Evolutionary conservation across 2,113 vertebrate genomes (phyloP).

Genomic region (Chloropsis cyanopogon): DNA sequence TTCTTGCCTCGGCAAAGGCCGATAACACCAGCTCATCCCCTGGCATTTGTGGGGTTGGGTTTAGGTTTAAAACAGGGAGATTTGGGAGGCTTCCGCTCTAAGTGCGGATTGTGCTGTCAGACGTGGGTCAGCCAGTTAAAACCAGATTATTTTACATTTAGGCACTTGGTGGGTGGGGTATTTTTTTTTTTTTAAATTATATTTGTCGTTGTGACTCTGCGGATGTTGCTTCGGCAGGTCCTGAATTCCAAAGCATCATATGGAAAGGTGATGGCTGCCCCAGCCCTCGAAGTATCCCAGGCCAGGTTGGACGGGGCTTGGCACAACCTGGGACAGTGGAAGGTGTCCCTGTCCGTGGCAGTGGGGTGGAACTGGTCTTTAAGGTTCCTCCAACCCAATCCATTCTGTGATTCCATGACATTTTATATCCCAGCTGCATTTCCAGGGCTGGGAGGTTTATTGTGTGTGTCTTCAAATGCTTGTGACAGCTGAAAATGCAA

Average conservation of each 20-base stretch:
- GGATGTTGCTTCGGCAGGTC: neutral
- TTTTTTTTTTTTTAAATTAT: neutral
- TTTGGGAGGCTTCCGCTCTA: neutral
- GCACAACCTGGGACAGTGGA: neutral
- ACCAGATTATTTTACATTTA: neutral
- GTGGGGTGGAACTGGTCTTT: neutral
- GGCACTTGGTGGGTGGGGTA: neutral
- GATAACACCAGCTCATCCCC: neutral
- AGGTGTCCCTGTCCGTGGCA: neutral
- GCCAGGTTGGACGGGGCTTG: neutral
- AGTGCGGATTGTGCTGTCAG: neutral
- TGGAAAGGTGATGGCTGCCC: neutral
- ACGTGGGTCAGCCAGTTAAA: neutral
- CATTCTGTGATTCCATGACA: neutral
- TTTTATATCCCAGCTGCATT: neutral
- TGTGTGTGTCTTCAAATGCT: accelerated
- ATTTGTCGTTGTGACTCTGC: neutral
- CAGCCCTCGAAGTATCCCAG: neutral
- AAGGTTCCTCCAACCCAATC: neutral
- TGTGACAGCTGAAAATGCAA: neutral
- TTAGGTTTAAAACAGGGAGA: neutral
- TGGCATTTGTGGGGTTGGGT: neutral
- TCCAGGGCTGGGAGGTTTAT: neutral
- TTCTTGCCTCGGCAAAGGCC: neutral
- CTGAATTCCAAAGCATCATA: neutral